phyloP scores from a whole-genome alignment of 2,797 vertebrate species.

The Masticophis lateralis region DNA sequence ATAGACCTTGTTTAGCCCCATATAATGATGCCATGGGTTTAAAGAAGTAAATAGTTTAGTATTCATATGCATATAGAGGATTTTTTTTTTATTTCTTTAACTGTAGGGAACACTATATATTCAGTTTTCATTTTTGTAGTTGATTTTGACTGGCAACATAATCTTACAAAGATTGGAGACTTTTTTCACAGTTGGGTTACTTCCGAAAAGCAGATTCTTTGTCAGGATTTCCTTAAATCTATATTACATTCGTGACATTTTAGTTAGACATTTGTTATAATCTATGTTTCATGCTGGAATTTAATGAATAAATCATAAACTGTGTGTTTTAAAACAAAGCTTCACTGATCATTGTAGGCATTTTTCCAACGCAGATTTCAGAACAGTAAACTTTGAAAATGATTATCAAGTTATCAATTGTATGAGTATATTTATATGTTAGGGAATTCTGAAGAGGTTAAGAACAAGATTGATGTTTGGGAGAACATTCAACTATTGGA shows the following conservation, averaged over 20 bases:
- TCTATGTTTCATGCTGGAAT: neutral
- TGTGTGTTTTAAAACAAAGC: neutral
- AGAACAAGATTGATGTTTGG: neutral
- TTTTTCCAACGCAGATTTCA: neutral
- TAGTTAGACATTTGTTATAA: neutral
- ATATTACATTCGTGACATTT: neutral
- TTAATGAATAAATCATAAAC: neutral
- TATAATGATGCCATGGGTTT: neutral
- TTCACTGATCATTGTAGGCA: neutral
- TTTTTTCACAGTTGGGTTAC: neutral
- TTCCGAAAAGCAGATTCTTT: neutral
- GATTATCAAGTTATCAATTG: neutral
- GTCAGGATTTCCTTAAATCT: neutral
- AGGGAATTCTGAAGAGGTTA: neutral
- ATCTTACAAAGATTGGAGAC: neutral
- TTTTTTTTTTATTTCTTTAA: neutral
- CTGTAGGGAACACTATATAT: neutral
- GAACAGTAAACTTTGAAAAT: neutral
- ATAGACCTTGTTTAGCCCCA: neutral
- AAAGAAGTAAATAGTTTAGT: neutral
- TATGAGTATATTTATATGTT: neutral
- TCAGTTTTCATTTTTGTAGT: neutral
- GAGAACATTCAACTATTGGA: neutral
- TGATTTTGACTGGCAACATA: neutral
- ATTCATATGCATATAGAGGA: neutral